Conservation (phyloP, 2,888 invertebrate species). For the Adelognathus sp. region DNA sequence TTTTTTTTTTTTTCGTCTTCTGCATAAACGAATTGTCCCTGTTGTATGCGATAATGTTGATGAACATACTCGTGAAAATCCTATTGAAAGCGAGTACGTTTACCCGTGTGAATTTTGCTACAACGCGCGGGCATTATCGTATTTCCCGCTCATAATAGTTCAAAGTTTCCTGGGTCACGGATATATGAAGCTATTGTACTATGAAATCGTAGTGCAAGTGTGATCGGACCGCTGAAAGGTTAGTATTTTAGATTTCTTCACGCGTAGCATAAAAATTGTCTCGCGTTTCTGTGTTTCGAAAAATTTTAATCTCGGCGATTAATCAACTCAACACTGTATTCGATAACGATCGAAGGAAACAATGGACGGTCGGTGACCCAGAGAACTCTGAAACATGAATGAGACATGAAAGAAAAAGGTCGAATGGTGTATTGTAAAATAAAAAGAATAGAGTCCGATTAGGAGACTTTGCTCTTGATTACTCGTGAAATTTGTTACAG, state of each 20-base stretch:
- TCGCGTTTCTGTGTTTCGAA: neutral
- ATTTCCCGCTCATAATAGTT: slow-evolving; percentile 31
- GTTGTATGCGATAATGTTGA: neutral
- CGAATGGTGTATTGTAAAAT: slow-evolving; percentile 17
- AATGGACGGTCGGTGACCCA: slow-evolving; percentile 37
- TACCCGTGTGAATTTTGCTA: slow-evolving; percentile 11
- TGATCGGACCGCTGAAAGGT: slow-evolving; percentile 40
- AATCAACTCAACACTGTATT: slow-evolving; percentile 27
- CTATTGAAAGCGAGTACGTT: slow-evolving; percentile 1
- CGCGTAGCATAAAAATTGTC: neutral
- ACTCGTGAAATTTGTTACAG: neutral
- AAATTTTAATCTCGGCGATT: slow-evolving; percentile 7
- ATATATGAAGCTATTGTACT: slow-evolving; percentile 28
- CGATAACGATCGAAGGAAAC: slow-evolving; percentile 45
- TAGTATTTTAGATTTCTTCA: slow-evolving; percentile 8
- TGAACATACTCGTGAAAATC: neutral
- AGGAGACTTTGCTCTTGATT: neutral
- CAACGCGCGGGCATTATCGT: no score
- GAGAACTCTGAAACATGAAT: slow-evolving; percentile 34
- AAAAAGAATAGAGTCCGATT: neutral
- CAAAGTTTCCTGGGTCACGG: slow-evolving; percentile 54
- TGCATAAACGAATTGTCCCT: slow-evolving; percentile 30
- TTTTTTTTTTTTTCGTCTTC: neutral
- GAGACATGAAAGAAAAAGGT: neutral
- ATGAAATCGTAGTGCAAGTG: slow-evolving; percentile 45